Percentiles rank a stretch among this genome's conserved stretches.
These are phyloP conservation scores for Pollachius pollachius DNA, from an alignment of 2,113 vertebrate genomes.

Conservation along the genomic window DNA sequence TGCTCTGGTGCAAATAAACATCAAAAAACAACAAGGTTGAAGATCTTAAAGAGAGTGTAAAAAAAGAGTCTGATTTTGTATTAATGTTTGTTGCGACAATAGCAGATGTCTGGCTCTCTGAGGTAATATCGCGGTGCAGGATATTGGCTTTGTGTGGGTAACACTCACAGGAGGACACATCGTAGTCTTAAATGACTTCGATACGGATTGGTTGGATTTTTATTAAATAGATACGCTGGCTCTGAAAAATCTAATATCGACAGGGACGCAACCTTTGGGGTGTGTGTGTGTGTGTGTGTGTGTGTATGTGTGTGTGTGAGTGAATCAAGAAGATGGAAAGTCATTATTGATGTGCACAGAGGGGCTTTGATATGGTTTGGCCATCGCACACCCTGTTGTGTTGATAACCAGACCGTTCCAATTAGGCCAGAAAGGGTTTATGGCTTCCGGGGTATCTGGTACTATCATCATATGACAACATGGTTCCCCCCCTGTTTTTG, in stretches of 20 bases:
- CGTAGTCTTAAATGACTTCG: constrained; percentile 44
- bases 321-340: background rate
- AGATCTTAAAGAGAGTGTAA: no score
- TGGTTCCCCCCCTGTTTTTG: no score
- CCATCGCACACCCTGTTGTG: no score
- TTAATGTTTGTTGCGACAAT: no score
- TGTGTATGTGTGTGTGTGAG: constrained; percentile 4
- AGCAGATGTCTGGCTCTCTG: constrained; percentile 13
- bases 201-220: constrained; percentile 27
- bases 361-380: no score
- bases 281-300: constrained; percentile 2
- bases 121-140: constrained; percentile 67
- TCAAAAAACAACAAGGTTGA: no score
- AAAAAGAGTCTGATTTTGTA: no score
- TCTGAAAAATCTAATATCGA: constrained; percentile 46
- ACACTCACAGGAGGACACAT: constrained; percentile 23
- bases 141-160: constrained; percentile 65
- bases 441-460: no score
- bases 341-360: no score
- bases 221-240: constrained; percentile 67
- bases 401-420: background rate
- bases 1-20: no score
- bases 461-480: no score
- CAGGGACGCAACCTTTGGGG: constrained; percentile 7
- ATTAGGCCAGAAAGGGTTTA: no score